Conservation (phyloP, 2,888 invertebrate genomes). For the Merodon equestris region DNA sequence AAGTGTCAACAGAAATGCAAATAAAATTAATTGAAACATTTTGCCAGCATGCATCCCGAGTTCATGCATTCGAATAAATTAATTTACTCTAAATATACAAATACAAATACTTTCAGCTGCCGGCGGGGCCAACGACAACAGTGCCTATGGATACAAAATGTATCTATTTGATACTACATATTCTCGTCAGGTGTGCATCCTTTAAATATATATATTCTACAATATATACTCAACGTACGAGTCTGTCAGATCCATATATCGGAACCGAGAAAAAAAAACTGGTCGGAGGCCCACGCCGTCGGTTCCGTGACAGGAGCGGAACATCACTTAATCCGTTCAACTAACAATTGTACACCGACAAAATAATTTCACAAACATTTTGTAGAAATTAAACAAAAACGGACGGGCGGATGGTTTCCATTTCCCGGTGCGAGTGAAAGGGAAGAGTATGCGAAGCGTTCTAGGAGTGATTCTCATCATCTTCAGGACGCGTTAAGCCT, state of each 20-base stretch:
- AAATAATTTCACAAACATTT: conserved; percentile 52
- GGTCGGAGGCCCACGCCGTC: conserved; percentile 13
- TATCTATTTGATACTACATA: background rate
- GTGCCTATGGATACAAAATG: conserved; percentile 12
- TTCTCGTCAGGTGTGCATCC: conserved; percentile 11
- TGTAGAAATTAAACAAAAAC: no score
- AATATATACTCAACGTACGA: background rate
- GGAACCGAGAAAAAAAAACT: conserved; percentile 13
- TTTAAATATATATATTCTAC: no score
- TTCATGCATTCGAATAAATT: conserved; percentile 78
- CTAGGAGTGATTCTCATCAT: conserved; percentile 6
- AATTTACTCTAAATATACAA: conserved; percentile 76
- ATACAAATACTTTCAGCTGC: conserved; percentile 69
- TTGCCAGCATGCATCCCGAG: conserved; percentile 68
- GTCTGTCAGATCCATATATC: background rate
- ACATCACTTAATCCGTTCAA: conserved; percentile 54
- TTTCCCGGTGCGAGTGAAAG: no score
- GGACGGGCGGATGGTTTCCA: no score
- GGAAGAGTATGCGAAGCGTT: no score
- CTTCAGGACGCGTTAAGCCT: background rate
- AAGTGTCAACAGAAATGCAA: conserved; percentile 75
- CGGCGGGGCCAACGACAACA: conserved; percentile 26
- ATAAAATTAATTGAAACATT: conserved; percentile 74
- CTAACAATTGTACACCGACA: conserved; percentile 35
- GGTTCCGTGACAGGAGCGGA: conserved; percentile 23